Percentiles rank a stretch among this genome's conserved stretches.
Conservation (phyloP, 2,113 vertebrate genomes). For the Hippoglossus stenolepis region DNA sequence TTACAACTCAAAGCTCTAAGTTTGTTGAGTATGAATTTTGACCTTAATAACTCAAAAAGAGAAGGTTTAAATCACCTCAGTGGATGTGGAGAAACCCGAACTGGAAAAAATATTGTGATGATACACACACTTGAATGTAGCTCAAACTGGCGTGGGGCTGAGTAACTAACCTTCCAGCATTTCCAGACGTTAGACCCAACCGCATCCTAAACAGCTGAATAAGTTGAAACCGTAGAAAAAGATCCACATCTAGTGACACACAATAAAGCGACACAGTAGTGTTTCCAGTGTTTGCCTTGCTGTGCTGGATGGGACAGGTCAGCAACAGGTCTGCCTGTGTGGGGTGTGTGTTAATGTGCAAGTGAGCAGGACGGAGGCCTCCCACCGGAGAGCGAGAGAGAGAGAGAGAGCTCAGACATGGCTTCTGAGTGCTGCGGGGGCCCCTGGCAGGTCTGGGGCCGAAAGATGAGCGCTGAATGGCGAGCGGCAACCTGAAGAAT, state of each 20-base stretch:
- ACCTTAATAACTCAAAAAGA: no score
- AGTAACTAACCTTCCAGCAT: no score
- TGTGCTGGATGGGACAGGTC: constrained; percentile 14
- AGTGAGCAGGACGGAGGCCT: constrained; percentile 29
- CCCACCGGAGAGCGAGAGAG: constrained; percentile 9
- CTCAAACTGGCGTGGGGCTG: no score
- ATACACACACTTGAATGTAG: no score
- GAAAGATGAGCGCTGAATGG: constrained; percentile 65
- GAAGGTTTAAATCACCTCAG: no score
- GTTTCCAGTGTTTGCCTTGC: not conserved
- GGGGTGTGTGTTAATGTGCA: constrained; percentile 20
- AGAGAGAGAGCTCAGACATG: constrained; percentile 44
- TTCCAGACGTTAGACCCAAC: no score
- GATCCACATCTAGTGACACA: not conserved
- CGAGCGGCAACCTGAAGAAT: constrained; percentile 52
- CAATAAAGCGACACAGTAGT: not conserved
- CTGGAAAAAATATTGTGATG: no score
- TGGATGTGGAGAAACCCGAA: no score
- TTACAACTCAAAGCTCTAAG: no score
- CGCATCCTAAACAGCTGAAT: no score
- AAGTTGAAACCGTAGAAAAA: not conserved
- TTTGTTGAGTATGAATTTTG: no score
- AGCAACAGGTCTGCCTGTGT: constrained; percentile 36
- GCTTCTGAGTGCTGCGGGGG: constrained; percentile 46
- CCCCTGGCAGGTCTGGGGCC: constrained; percentile 24